A percentile compares a stretch with the other conserved stretches of the same genome.
Conservation (phyloP, 1,140 invertebrate species). For the Telenomus remus region DNA sequence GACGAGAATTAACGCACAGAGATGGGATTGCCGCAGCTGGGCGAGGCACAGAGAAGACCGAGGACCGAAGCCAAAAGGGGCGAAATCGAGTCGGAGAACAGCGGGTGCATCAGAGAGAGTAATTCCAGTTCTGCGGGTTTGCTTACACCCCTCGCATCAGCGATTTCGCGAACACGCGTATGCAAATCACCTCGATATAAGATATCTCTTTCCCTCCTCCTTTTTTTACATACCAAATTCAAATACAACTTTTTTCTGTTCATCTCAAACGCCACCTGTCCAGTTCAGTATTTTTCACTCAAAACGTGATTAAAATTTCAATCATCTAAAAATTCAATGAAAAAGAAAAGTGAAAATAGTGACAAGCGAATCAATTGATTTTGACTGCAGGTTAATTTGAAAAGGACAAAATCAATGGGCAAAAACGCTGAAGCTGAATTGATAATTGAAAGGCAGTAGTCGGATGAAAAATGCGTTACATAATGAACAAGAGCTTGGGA, state of each 20-base stretch:
- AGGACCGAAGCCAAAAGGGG: constrained; percentile 50
- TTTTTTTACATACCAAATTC: neutral
- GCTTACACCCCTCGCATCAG: constrained; percentile 71
- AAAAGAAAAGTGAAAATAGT: too few relatives aligned
- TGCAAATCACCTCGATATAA: constrained; percentile 59
- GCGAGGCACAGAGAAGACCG: constrained; percentile 66
- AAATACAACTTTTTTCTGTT: too few relatives aligned
- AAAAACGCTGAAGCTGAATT: neutral
- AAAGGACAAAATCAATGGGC: neutral
- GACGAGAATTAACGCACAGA: constrained; percentile 71
- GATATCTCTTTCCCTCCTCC: constrained; percentile 17
- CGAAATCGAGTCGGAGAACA: constrained; percentile 65
- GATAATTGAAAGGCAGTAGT: neutral
- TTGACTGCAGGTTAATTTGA: too few relatives aligned
- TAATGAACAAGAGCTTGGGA: constrained; percentile 8
- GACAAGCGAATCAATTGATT: too few relatives aligned
- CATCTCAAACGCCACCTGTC: too few relatives aligned
- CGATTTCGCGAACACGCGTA: constrained; percentile 64
- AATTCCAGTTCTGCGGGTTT: constrained; percentile 74
- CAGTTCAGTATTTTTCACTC: too few relatives aligned
- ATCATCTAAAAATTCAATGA: too few relatives aligned
- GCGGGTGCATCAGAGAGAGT: constrained; percentile 71
- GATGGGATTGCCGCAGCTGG: constrained; percentile 72
- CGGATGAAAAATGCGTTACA: constrained; percentile 14
- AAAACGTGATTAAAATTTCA: too few relatives aligned